These are phyloP conservation scores for Poecile atricapillus DNA, from an alignment of 2,113 vertebrate genomes.

Conservation along the genomic window DNA sequence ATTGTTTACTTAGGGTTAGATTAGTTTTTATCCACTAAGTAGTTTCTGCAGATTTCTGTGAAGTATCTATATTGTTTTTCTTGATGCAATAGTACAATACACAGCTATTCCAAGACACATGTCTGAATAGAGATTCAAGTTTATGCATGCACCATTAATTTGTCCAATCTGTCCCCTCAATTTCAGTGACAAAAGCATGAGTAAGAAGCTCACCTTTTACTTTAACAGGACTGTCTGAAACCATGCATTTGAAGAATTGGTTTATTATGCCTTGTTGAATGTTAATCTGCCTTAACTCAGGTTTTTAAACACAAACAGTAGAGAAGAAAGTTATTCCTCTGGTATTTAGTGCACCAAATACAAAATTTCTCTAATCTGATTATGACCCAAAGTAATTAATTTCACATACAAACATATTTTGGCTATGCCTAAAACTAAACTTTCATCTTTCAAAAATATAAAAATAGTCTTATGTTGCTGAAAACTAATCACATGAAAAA, in stretches of 20 bases:
- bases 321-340: neutral
- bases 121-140: neutral
- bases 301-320: neutral
- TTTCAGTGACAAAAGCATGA: neutral
- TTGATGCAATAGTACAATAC: neutral
- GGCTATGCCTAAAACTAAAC: neutral
- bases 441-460: neutral
- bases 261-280: neutral
- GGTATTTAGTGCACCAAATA: neutral
- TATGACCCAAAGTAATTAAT: neutral
- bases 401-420: neutral
- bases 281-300: neutral
- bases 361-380: neutral
- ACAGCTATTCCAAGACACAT: neutral
- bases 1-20: neutral
- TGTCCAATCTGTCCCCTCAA: neutral
- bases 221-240: neutral
- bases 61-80: neutral
- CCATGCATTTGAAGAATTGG: neutral
- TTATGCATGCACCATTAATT: neutral
- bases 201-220: neutral
- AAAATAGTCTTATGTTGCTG: neutral
- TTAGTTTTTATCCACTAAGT: neutral
- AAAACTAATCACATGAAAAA: neutral
- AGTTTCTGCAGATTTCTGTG: neutral